phyloP scores from a whole-genome alignment of 1,140 invertebrate species.

The Rhynchophorus ferrugineus region DNA sequence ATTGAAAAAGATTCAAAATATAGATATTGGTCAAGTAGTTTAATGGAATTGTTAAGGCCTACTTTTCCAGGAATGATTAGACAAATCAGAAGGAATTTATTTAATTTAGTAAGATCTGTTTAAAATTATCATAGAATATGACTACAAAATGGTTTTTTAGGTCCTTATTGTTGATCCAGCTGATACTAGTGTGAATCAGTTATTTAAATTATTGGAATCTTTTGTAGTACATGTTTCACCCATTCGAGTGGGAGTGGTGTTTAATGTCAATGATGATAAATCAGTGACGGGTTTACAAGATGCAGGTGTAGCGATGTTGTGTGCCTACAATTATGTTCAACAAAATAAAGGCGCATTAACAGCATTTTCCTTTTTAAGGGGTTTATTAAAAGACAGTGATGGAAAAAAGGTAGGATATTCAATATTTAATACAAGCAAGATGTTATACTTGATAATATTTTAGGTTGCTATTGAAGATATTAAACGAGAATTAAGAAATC shows the following conservation, averaged over 20 bases:
- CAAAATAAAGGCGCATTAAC: conserved; percentile 52
- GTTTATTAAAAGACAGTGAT: conserved; percentile 15
- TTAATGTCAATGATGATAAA: conserved; percentile 53
- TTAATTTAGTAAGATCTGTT: conserved; percentile 63
- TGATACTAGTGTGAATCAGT: conserved; percentile 55
- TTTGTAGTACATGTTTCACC: conserved; percentile 86
- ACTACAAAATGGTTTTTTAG: conserved; percentile 50
- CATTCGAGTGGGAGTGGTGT: conserved; percentile 83
- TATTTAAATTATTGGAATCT: conserved; percentile 84
- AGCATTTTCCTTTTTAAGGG: conserved; percentile 30
- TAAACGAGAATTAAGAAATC: conserved; percentile 60
- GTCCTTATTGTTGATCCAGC: conserved; percentile 84
- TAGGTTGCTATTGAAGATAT: conserved; percentile 56
- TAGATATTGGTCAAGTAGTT: conserved; percentile 81
- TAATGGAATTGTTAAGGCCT: conserved; percentile 85
- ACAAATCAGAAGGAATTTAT: conserved; percentile 90
- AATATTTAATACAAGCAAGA: no score
- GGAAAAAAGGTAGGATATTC: conserved; percentile 19
- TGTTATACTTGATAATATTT: no score
- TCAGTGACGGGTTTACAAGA: conserved; percentile 56
- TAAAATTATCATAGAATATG: neutral
- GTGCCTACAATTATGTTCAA: conserved; percentile 87
- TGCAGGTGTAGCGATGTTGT: conserved; percentile 75
- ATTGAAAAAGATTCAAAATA: conserved; percentile 85
- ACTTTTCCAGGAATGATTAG: conserved; percentile 96